These are phyloP conservation scores for Gallinago solitaria DNA, from an alignment of 2,797 vertebrate genomes.

Conservation along the genomic window DNA sequence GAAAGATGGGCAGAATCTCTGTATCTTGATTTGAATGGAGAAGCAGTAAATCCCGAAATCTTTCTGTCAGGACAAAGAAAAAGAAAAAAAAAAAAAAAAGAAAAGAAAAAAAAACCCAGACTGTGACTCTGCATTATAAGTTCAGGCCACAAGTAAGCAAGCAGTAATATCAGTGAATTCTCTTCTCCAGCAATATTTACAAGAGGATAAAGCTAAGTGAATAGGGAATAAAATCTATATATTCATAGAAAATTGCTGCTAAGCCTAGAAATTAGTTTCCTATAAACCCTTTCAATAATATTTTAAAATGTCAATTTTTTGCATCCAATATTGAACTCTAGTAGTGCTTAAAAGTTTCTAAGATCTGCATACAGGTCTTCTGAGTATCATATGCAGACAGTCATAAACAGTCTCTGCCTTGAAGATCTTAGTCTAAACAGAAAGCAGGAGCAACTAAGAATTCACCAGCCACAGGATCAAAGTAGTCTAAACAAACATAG, in stretches of 20 bases:
- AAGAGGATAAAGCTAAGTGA: neutral
- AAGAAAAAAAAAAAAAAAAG: neutral
- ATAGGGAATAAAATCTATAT: neutral
- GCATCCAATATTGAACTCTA: neutral
- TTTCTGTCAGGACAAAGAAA: slow-evolving; percentile 78
- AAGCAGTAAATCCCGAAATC: slow-evolving; percentile 88
- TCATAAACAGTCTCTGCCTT: neutral
- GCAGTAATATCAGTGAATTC: slow-evolving; percentile 1
- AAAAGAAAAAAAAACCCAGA: slow-evolving; percentile 19
- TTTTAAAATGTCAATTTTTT: neutral
- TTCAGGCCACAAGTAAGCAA: slow-evolving; percentile 41
- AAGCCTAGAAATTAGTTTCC: neutral
- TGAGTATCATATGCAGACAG: neutral
- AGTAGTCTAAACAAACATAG: neutral
- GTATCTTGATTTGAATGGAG: slow-evolving; percentile 78
- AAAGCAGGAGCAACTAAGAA: neutral
- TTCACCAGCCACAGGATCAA: neutral
- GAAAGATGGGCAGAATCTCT: slow-evolving; percentile 91
- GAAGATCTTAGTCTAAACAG: neutral
- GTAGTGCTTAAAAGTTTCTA: neutral
- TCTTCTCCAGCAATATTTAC: slow-evolving; percentile 1
- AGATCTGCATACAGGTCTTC: neutral
- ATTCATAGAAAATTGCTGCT: neutral
- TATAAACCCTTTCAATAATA: neutral
- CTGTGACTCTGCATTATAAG: slow-evolving; percentile 28